phyloP scores from a whole-genome alignment of 2,797 vertebrate species.

The Phalanger gymnotis region DNA sequence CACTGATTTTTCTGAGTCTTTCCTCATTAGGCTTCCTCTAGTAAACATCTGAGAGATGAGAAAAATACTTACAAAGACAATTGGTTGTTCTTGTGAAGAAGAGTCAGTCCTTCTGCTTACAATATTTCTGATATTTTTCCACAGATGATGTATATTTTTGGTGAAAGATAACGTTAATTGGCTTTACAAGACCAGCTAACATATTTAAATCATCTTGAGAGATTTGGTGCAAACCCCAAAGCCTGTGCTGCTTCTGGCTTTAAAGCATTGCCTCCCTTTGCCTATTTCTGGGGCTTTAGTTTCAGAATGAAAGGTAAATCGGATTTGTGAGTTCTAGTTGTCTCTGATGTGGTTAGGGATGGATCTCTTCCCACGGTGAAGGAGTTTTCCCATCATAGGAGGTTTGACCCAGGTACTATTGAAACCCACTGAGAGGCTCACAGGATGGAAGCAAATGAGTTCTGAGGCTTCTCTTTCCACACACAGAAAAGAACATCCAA shows the following conservation, averaged over 20 bases:
- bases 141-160: neutral
- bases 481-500: neutral
- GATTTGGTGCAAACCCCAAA: neutral
- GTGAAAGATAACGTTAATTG: neutral
- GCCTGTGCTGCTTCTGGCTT: neutral
- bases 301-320: neutral
- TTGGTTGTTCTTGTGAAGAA: neutral
- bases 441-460: neutral
- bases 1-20: constrained; percentile 1
- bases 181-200: constrained; percentile 10
- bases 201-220: constrained; percentile 7
- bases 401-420: constrained; percentile 2
- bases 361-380: constrained; percentile 10
- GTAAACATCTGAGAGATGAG: constrained; percentile 47
- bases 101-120: neutral
- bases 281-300: constrained; percentile 21
- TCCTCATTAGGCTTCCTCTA: constrained; percentile 54
- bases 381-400: neutral
- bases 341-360: constrained; percentile 40
- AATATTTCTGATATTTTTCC: constrained; percentile 44
- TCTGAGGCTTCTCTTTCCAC: neutral
- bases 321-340: neutral
- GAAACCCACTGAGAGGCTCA: constrained; percentile 50
- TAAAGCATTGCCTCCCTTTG: constrained; percentile 35
- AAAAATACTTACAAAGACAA: constrained; percentile 26